Evolutionary conservation across 2,888 invertebrate genomes (phyloP).

Genomic region (Myopa tessellatipennis): DNA sequence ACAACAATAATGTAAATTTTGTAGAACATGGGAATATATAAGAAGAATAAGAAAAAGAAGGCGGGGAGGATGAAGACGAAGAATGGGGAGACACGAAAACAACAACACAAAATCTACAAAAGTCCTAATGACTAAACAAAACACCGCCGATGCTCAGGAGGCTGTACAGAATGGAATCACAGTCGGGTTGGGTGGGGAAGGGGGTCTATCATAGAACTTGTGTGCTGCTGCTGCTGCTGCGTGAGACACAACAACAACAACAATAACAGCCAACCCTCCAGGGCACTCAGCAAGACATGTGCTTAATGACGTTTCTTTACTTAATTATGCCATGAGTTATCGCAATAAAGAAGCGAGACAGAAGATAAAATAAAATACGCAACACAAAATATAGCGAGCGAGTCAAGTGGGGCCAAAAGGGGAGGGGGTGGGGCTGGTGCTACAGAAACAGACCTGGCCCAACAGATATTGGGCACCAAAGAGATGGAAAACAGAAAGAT

Average conservation of each 20-base stretch:
- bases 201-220: too few relatives aligned
- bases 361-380: not conserved
- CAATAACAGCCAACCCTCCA: constrained; percentile 13
- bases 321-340: constrained; percentile 62
- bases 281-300: constrained; percentile 51
- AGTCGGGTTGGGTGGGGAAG: too few relatives aligned
- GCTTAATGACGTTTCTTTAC: constrained; percentile 64
- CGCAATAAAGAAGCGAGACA: constrained; percentile 50
- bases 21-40: not conserved
- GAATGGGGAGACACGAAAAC: not conserved
- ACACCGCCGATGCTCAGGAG: too few relatives aligned
- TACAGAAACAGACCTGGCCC: not conserved
- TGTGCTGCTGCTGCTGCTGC: too few relatives aligned
- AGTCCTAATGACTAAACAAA: too few relatives aligned
- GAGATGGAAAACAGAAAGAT: not conserved
- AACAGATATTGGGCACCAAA: not conserved
- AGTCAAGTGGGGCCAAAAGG: not conserved
- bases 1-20: too few relatives aligned
- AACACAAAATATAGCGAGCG: not conserved
- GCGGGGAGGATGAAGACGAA: not conserved
- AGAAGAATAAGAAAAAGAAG: not conserved
- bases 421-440: not conserved
- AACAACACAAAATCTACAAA: too few relatives aligned
- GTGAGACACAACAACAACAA: not conserved
- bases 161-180: too few relatives aligned